Base-by-base conservation (phyloP, 2,113 vertebrate species). In the Perognathus longimembris region DNA sequence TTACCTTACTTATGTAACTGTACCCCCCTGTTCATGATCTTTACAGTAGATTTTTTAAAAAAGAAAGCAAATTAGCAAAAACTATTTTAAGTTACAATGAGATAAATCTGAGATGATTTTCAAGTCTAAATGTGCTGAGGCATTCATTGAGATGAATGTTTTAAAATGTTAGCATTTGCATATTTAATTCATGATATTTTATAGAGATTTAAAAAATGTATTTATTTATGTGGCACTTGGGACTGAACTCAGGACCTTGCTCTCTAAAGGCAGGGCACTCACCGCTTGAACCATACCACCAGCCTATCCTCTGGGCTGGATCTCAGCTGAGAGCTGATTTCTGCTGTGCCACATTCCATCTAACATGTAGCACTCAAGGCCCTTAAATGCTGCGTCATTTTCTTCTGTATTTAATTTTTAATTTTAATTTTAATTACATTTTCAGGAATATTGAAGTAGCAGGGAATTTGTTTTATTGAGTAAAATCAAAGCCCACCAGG, bases 381-480 rank as follows among this genome's bases (percentile, higher is more conserved):
- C 20, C 18, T 7, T 73, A 69, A 85, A 40, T 75, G 50, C n/a
- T 30, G 10, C 75, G 54, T 77, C 36, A 40, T 74, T 85, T 96
- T 87, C 38, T 76, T 94, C 32, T 67, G 40, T 85, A 36, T 22
- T 30, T 82, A 66, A 63, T 89, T 95, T 42, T 88, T 82, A 66
- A 54, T 89, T 95, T 36, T 82, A 64, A 63, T 89, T 95, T 42
- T 88, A 24, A 12, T 11, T 42, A 67, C 0, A 18, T 50, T 79
- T 64, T 24, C 28, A 81, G 75, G 88, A 92, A 86, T 77, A 50
- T 1, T 84, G 50, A 92, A 84, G 20, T 28, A 40, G 57, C 93
- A 38, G 28, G 42, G 64, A 90, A 86, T 90, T 64, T 94, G 54
- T 95, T 76, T 91, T 75, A 42, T 59, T 91, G 91, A 36, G 38